phyloP scores from a whole-genome alignment of 2,113 vertebrate genomes.

The Nibea coibor region DNA sequence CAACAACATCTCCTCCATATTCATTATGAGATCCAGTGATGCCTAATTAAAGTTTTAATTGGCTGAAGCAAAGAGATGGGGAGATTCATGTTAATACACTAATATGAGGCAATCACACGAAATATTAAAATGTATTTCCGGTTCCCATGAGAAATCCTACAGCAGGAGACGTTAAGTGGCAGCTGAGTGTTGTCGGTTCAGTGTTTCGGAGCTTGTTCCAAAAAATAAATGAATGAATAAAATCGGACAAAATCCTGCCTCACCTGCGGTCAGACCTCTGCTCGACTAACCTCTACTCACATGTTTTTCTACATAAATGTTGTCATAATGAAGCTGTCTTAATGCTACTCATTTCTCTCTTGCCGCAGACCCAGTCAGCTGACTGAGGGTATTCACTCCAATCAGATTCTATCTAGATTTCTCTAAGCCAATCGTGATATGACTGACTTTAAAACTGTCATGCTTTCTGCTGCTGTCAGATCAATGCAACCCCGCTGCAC shows the following conservation, averaged over 20 bases:
- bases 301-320: too few species aligned
- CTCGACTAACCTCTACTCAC: neutral
- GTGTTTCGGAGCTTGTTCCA: neutral
- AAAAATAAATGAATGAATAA: neutral
- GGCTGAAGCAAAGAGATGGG: constrained; percentile 14
- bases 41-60: constrained; percentile 57
- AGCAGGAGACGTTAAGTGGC: neutral
- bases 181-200: neutral
- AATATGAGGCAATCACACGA: constrained; percentile 35
- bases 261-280: neutral
- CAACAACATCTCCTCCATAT: constrained; percentile 52
- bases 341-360: neutral
- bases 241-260: neutral
- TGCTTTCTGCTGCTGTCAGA: neutral
- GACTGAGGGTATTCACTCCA: neutral
- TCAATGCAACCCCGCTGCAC: neutral
- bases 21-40: constrained; percentile 48
- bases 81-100: constrained; percentile 37
- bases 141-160: constrained; percentile 18
- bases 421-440: neutral
- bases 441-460: neutral
- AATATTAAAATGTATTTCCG: constrained; percentile 22
- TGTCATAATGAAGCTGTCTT: neutral
- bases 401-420: neutral
- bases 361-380: neutral